Base-by-base conservation (phyloP, 2,797 vertebrate genomes). In the Periparus ater region DNA sequence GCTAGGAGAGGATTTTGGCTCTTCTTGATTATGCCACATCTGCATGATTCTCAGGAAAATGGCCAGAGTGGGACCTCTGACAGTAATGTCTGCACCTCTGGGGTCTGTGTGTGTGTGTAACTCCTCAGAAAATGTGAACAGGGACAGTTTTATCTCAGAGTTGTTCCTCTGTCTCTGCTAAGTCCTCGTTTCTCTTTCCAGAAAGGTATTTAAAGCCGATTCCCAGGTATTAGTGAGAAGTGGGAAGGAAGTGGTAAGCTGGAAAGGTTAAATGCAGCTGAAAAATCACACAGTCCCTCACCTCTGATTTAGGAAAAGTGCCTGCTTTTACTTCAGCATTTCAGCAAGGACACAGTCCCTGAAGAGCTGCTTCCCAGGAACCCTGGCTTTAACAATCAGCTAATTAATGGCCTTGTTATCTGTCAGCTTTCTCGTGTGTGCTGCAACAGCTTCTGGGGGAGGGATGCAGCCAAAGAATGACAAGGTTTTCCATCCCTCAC, bases 371-470 rank as follows among this genome's bases (percentile, higher is more conserved):
- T 74, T 85, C 34, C 15, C 68, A 32, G 72, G 82, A 91, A 6
- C 87, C 62, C 82, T 90, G 48, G 70, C 76, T 81, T 93, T 34
- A 91, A 45, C 86, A 61, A 61, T 82, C 86, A 74, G 89, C 95
- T 95, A 89, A 95, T 95, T 96, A 95, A 94, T 55, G 55, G 27
- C 88, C 62, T 88, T 67, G 76, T 89, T 95, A 89, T 96, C 93
- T 89, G 73, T 88, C 87, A 85, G 81, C 91, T 88, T 88, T 92
- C 91, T 80, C 78, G 81, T 45, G 30, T 76, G 38, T 63, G 40
- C 75, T 78, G 51, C 20, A 60, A 15, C 29, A 66, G 90, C 81
- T 88, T 54, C 83, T 96, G 65, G 36, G 65, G 75, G 51, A 91
- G 76, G n/a, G 87, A 62, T 74, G 63, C 70, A 83, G 91, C 89